phyloP scores from a whole-genome alignment of 2,888 invertebrate genomes.

The Troides helena region DNA sequence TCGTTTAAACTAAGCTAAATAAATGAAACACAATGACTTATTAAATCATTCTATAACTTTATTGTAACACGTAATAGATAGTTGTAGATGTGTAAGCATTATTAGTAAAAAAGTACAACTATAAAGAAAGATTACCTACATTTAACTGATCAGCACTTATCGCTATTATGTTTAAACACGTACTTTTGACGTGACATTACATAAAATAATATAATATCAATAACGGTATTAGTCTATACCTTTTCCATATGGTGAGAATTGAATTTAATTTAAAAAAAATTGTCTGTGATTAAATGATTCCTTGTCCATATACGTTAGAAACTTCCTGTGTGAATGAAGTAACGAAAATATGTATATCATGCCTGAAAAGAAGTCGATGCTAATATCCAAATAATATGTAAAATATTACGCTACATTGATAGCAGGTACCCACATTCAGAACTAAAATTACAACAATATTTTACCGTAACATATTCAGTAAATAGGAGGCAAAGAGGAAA shows the following conservation, averaged over 20 bases:
- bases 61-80: not conserved
- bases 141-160: too few species aligned
- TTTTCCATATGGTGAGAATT: too few species aligned
- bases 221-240: too few species aligned
- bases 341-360: not conserved
- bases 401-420: slow-evolving; percentile 11
- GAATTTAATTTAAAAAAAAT: not conserved
- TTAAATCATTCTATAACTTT: not conserved
- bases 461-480: slow-evolving; percentile 48
- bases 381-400: not conserved
- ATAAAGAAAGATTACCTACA: too few species aligned
- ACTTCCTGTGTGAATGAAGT: not conserved
- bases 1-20: not conserved
- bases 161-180: too few species aligned
- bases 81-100: not conserved
- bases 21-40: not conserved
- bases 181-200: too few species aligned
- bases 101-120: not conserved
- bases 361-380: not conserved
- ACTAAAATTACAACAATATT: slow-evolving; percentile 47
- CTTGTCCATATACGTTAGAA: not conserved
- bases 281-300: not conserved
- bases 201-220: too few species aligned
- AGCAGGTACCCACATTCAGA: slow-evolving; percentile 29
- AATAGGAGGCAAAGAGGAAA: slow-evolving; percentile 48